These are phyloP conservation scores for Antennarius striatus DNA, from an alignment of 2,113 vertebrate species.

Conservation along the genomic window DNA sequence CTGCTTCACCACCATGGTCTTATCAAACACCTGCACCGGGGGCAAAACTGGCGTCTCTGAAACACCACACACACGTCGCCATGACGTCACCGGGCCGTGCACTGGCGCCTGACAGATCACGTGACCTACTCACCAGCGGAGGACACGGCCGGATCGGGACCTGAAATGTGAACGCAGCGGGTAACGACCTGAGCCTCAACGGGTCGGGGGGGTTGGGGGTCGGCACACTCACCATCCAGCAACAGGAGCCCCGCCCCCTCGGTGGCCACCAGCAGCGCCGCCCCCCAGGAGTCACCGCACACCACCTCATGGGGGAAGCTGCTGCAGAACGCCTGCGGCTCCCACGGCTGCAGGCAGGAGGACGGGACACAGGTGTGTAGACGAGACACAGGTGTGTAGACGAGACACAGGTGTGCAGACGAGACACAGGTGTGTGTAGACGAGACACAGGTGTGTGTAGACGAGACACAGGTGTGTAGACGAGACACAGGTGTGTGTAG, in stretches of 20 bases:
- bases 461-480: too few species aligned
- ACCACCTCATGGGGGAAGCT: slow-evolving; percentile 91
- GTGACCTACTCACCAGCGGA: slow-evolving; percentile 63
- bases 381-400: not conserved
- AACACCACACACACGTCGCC: slow-evolving; percentile 44
- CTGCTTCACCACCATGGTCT: slow-evolving; percentile 92
- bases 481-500: too few species aligned
- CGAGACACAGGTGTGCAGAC: not conserved
- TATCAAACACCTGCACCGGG: slow-evolving; percentile 90
- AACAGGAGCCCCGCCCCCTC: slow-evolving; percentile 91
- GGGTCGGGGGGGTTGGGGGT: slow-evolving; percentile 18
- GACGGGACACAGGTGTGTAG: slow-evolving; percentile 11
- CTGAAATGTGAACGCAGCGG: slow-evolving; percentile 54
- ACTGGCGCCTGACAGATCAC: too few species aligned
- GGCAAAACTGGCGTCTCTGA: slow-evolving; percentile 82
- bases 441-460: too few species aligned
- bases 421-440: not conserved
- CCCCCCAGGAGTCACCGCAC: slow-evolving; percentile 96
- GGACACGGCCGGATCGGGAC: slow-evolving; percentile 58
- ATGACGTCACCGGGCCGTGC: slow-evolving; percentile 2
- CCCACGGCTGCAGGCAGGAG: slow-evolving; percentile 88
- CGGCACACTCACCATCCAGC: slow-evolving; percentile 77
- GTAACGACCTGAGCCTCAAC: not conserved
- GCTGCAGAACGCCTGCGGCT: slow-evolving; percentile 94
- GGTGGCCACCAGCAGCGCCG: slow-evolving; percentile 92